Conservation (phyloP, 2,797 vertebrate species). For the Heliangelus exortis region DNA sequence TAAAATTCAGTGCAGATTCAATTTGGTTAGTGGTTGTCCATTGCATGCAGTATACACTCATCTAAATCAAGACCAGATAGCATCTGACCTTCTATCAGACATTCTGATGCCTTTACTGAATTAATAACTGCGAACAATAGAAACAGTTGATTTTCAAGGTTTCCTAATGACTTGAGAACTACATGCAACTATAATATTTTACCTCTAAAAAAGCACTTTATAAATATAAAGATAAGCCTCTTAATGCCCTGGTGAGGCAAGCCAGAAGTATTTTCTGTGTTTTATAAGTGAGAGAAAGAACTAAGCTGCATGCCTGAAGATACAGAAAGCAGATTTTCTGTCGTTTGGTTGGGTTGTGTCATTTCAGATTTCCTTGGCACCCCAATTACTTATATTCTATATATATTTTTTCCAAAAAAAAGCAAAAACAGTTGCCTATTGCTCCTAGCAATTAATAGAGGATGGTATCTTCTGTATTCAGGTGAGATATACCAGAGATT, state of each 20-base stretch:
- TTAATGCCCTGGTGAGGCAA: not conserved
- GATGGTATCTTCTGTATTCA: not conserved
- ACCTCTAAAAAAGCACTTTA: not conserved
- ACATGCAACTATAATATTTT: not conserved
- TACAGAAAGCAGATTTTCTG: not conserved
- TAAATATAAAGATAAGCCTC: not conserved
- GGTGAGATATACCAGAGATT: not conserved
- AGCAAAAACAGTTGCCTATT: not conserved
- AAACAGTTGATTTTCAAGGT: not conserved
- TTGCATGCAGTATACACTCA: not conserved
- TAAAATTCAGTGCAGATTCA: not conserved
- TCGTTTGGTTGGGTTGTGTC: not conserved
- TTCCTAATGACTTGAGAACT: not conserved
- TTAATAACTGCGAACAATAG: not conserved
- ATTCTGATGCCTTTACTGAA: not conserved
- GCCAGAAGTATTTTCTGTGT: not conserved
- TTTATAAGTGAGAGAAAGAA: not conserved
- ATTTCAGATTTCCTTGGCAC: not conserved
- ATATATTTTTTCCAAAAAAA: not conserved
- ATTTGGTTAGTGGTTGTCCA: not conserved
- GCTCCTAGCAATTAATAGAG: not conserved
- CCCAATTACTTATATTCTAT: not conserved
- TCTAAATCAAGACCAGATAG: not conserved
- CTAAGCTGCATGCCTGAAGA: not conserved
- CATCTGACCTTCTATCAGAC: not conserved